Conservation (phyloP, 1,140 invertebrate species). For the Nephotettix cincticeps region DNA sequence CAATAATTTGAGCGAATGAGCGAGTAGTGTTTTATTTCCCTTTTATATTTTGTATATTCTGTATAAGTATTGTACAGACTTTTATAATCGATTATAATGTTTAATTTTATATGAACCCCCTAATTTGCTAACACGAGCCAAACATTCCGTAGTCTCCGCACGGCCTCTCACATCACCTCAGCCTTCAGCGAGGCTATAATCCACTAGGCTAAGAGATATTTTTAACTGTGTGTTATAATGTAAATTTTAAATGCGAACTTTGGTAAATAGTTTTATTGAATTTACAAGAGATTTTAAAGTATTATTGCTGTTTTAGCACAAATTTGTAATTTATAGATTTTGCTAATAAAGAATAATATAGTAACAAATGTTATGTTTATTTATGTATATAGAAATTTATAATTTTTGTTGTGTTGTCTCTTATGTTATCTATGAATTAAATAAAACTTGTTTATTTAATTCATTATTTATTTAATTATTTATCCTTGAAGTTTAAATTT, state of each 20-base stretch:
- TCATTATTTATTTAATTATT: no score
- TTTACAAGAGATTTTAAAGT: conserved; percentile 8
- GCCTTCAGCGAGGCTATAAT: not conserved
- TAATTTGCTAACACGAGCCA: not conserved
- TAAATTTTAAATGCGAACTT: conserved; percentile 2
- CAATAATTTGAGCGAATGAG: no score
- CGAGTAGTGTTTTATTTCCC: not conserved
- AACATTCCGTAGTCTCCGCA: not conserved
- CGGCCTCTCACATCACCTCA: not conserved
- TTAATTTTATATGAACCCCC: not conserved
- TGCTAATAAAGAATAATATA: not conserved
- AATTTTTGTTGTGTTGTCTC: conserved; percentile 16
- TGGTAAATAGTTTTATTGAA: not conserved
- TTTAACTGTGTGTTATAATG: not conserved
- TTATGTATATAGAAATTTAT: conserved; percentile 16
- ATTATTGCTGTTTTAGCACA: conserved; percentile 19
- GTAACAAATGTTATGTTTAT: conserved; percentile 16
- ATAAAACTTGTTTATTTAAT: not conserved
- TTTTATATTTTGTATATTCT: not conserved
- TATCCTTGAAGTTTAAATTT: no score
- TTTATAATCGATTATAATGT: not conserved
- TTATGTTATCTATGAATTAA: conserved; percentile 7
- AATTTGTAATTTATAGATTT: conserved; percentile 15
- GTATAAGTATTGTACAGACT: not conserved
- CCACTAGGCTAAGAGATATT: not conserved